Conservation (phyloP, 2,797 vertebrate genomes). For the Manis crassicaudata region DNA sequence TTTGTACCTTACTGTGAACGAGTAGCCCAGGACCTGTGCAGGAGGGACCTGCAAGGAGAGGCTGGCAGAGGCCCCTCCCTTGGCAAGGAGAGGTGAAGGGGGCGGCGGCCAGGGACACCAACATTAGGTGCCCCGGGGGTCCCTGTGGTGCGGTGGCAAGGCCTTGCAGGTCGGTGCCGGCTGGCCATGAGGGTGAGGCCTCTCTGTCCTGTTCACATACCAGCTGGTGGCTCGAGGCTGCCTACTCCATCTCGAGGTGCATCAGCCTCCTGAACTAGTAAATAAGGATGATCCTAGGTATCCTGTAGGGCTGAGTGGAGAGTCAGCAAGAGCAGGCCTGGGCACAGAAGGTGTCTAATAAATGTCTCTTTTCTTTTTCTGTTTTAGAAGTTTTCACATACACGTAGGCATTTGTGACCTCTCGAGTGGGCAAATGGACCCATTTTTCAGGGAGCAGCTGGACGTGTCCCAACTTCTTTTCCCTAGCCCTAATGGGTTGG, state of each 20-base stretch:
- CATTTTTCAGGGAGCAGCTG: not conserved
- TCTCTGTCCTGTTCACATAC: not conserved
- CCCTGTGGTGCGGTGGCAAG: not conserved
- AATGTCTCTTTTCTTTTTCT: not conserved
- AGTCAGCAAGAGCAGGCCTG: not conserved
- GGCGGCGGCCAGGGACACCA: not conserved
- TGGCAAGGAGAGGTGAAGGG: not conserved
- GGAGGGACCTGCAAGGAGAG: not conserved
- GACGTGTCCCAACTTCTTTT: not conserved
- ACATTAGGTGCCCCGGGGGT: not conserved
- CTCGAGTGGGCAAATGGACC: not conserved
- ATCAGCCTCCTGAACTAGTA: constrained; percentile 53
- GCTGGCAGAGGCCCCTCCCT: not conserved
- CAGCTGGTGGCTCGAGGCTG: constrained; percentile 24
- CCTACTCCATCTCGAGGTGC: constrained; percentile 51
- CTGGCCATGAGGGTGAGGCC: constrained; percentile 36
- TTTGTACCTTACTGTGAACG: constrained; percentile 7
- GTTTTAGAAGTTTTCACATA: not conserved
- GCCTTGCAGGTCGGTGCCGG: not conserved
- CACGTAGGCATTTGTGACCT: not conserved
- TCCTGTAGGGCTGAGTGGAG: constrained; percentile 18
- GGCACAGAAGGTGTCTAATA: constrained; percentile 18
- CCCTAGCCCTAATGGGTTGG: not conserved
- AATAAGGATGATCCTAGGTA: constrained; percentile 50
- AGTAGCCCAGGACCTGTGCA: not conserved